phyloP scores from a whole-genome alignment of 2,113 vertebrate genomes.

The Notothenia rossii region DNA sequence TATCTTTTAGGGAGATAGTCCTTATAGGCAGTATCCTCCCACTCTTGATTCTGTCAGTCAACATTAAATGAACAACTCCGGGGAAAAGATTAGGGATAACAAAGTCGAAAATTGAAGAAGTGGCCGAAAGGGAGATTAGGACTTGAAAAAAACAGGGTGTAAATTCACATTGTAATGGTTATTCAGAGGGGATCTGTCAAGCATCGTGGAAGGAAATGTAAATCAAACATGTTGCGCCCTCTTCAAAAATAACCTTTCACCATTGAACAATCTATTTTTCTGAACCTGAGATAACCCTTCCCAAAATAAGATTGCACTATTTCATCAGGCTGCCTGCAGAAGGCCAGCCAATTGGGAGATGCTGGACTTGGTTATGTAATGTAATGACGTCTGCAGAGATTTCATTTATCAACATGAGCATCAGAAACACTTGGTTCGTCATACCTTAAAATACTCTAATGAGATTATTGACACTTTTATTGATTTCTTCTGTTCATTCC shows the following conservation, averaged over 20 bases:
- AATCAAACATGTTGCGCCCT: not conserved
- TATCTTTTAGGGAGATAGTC: constrained; percentile 38
- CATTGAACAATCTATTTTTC: constrained; percentile 5
- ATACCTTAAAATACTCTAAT: not conserved
- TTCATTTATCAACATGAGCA: constrained; percentile 6
- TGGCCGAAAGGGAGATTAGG: not conserved
- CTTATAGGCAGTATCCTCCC: constrained; percentile 16
- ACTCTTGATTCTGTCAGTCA: constrained; percentile 17
- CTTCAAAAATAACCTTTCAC: not conserved
- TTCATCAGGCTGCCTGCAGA: constrained; percentile 37
- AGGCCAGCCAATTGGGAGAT: constrained; percentile 11
- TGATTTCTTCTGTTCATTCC: not conserved
- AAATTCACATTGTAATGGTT: constrained; percentile 13
- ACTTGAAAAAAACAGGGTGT: constrained; percentile 21
- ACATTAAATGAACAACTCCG: not conserved
- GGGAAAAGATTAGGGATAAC: not conserved
- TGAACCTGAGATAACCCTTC: constrained; percentile 46
- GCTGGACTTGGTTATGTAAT: constrained; percentile 23
- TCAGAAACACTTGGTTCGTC: not conserved
- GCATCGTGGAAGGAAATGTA: not conserved
- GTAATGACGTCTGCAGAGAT: constrained; percentile 24
- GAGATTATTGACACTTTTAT: not conserved
- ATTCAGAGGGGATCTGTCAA: constrained; percentile 18
- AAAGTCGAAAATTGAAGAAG: not conserved
- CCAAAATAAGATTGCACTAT: constrained; percentile 50